Percentiles rank a stretch among this genome's conserved stretches.
These are phyloP conservation scores for Yponomeuta plumbellus DNA, from an alignment of 2,888 invertebrate species.

Conservation along the genomic window DNA sequence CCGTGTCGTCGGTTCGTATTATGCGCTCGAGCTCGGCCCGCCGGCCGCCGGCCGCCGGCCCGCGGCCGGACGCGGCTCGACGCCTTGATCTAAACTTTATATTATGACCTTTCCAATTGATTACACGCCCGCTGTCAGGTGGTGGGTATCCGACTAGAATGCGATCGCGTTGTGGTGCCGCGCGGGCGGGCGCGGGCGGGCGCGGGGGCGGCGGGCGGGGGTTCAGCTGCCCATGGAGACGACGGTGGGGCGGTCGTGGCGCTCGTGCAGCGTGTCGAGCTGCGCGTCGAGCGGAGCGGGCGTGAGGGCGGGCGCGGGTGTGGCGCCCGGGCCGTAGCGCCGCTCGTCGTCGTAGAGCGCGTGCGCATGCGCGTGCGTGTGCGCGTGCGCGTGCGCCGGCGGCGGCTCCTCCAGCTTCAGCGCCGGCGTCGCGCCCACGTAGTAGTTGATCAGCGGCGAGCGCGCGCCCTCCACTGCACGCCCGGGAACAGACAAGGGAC, in stretches of 20 bases:
- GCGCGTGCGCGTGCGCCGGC: constrained; percentile 29
- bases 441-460: constrained; percentile 51
- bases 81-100: background rate
- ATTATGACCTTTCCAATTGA: background rate
- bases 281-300: constrained; percentile 40
- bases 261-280: constrained; percentile 27
- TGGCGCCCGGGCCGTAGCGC: constrained; percentile 30
- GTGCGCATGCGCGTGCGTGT: constrained; percentile 22
- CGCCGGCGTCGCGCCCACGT: constrained; percentile 39
- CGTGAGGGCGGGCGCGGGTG: no score
- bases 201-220: constrained; percentile 19
- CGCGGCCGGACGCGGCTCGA: no score
- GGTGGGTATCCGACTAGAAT: no score
- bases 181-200: constrained; percentile 6
- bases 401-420: constrained; percentile 59
- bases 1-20: constrained; percentile 6
- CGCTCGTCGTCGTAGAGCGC: constrained; percentile 26
- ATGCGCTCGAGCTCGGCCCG: background rate
- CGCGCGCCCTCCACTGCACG: constrained; percentile 27
- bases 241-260: constrained; percentile 65
- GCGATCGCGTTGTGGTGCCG: no score
- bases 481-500: constrained; percentile 15
- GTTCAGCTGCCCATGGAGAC: constrained; percentile 72
- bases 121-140: no score
- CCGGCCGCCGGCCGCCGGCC: background rate